These are phyloP conservation scores for Cetoscarus ocellatus DNA, from an alignment of 2,797 vertebrate genomes.

Conservation along the genomic window DNA sequence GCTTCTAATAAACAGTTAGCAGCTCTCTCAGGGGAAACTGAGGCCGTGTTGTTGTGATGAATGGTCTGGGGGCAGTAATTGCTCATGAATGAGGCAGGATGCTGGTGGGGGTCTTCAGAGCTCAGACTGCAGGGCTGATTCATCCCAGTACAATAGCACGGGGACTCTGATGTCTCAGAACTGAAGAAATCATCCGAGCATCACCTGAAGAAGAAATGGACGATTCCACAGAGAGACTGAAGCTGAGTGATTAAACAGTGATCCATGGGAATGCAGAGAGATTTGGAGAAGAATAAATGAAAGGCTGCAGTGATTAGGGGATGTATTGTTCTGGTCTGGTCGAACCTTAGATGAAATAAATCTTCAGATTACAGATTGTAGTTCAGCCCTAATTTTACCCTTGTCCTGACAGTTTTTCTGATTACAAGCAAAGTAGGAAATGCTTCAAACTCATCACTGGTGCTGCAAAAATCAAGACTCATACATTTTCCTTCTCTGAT, in stretches of 20 bases:
- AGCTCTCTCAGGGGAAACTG: background rate
- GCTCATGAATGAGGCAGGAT: conserved; percentile 45
- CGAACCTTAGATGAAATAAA: conserved; percentile 3
- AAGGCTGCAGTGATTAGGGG: background rate
- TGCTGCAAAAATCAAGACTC: background rate
- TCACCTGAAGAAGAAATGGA: conserved; percentile 16
- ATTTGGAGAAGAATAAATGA: background rate
- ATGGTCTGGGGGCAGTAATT: conserved; percentile 30
- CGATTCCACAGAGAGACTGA: background rate
- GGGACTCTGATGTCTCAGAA: conserved; percentile 37
- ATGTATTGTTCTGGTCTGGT: background rate
- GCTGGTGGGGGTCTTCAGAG: conserved; percentile 17
- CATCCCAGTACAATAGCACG: conserved; percentile 43
- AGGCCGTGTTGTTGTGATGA: conserved; percentile 22
- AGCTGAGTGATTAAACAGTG: conserved; percentile 3
- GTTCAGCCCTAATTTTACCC: background rate
- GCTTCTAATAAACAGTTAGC: conserved; percentile 3
- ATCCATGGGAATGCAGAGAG: background rate
- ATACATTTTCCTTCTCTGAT: background rate
- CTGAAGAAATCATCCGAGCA: conserved; percentile 27
- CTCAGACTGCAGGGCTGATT: conserved; percentile 33
- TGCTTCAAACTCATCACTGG: background rate
- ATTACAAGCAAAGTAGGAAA: background rate
- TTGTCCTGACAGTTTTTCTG: background rate
- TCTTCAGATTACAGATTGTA: background rate